Evolutionary conservation across 2,113 vertebrate genomes (phyloP).

Genomic region (Semnornis frantzii): DNA sequence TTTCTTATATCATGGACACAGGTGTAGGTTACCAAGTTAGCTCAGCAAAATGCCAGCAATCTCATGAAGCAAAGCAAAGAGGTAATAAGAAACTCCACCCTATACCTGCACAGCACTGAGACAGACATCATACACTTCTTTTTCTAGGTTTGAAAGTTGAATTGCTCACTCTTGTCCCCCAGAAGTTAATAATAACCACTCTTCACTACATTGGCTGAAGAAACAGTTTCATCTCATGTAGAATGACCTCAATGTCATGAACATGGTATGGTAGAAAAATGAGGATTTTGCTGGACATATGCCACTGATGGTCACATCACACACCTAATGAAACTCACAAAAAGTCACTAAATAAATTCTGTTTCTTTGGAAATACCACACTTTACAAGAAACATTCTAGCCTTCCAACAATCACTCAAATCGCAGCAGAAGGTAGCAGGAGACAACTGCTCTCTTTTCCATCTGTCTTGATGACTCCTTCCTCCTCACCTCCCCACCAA

Average conservation of each 20-base stretch:
- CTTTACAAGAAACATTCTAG: not conserved
- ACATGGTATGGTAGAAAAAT: not conserved
- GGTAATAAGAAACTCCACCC: not conserved
- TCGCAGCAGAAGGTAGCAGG: not conserved
- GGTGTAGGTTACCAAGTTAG: not conserved
- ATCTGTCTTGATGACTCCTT: not conserved
- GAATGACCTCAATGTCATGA: not conserved
- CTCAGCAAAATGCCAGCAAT: not conserved
- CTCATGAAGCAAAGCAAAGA: not conserved
- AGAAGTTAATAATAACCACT: not conserved
- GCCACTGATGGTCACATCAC: not conserved
- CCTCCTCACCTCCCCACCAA: not conserved
- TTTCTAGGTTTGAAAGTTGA: not conserved
- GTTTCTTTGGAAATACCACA: not conserved
- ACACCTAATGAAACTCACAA: not conserved
- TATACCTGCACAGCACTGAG: fast-evolving
- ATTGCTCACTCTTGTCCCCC: not conserved
- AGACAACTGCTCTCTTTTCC: not conserved
- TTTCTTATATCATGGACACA: not conserved
- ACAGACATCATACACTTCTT: not conserved
- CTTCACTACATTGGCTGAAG: not conserved
- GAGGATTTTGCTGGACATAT: not conserved
- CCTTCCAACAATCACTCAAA: not conserved
- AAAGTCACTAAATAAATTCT: not conserved
- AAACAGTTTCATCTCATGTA: not conserved